Percentiles rank a stretch among this genome's conserved stretches.
phyloP scores from a whole-genome alignment of 2,797 vertebrate genomes.

The Pterois miles region DNA sequence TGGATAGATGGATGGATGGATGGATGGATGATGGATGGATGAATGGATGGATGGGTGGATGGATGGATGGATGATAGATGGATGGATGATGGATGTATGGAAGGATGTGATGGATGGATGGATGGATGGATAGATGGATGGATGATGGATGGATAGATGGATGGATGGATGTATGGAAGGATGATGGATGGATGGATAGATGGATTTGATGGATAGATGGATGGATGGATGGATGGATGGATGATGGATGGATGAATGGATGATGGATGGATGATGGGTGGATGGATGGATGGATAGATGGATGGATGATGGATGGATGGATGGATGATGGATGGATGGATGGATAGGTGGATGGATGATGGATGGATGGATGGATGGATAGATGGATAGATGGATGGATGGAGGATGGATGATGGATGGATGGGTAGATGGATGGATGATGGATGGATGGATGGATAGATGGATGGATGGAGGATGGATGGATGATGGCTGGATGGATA shows the following conservation, averaged over 20 bases:
- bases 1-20: too few species aligned
- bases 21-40: too few species aligned
- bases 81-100: too few species aligned
- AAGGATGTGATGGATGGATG: too few species aligned
- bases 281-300: not conserved
- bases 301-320: not conserved
- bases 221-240: not conserved
- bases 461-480: not conserved
- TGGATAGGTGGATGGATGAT: not conserved
- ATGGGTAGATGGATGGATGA: not conserved
- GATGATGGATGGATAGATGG: too few species aligned
- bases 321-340: not conserved
- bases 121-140: too few species aligned
- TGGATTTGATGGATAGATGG: not conserved
- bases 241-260: not conserved
- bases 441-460: not conserved
- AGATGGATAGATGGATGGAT: not conserved
- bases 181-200: not conserved
- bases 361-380: not conserved
- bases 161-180: too few species aligned
- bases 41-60: too few species aligned
- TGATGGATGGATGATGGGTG: not conserved
- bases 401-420: too few species aligned
- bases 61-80: too few species aligned
- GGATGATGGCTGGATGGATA: too few species aligned